Conservation (phyloP, 2,888 invertebrate genomes). For the Eremobia ochroleuca region DNA sequence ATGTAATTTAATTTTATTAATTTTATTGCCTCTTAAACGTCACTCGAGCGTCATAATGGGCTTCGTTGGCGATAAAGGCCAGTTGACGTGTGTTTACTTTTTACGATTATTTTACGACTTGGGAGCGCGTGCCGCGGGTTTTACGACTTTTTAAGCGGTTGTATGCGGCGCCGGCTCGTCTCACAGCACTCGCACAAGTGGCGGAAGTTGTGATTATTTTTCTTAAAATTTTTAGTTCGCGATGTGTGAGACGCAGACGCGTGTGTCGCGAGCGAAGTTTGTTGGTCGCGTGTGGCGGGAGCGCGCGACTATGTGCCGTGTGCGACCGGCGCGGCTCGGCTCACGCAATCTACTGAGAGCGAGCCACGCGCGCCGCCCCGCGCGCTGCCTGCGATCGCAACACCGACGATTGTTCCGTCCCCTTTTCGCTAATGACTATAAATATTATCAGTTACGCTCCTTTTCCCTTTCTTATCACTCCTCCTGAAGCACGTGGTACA, state of each 20-base stretch:
- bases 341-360: constrained; percentile 92
- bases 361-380: constrained; percentile 92
- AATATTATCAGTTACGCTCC: constrained; percentile 90
- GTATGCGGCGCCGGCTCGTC: constrained; percentile 82
- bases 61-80: constrained; percentile 89
- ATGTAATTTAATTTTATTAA: constrained; percentile 89
- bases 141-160: constrained; percentile 90
- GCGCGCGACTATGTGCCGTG: constrained; percentile 82
- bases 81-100: constrained; percentile 90
- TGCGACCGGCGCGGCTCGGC: constrained; percentile 92
- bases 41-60: constrained; percentile 91
- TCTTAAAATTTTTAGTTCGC: constrained; percentile 69
- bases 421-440: constrained; percentile 91
- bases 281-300: constrained; percentile 81
- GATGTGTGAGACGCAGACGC: constrained; percentile 78
- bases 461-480: constrained; percentile 89
- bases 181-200: constrained; percentile 70
- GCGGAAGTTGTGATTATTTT: constrained; percentile 71
- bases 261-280: constrained; percentile 88
- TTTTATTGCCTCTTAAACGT: constrained; percentile 91
- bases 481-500: constrained; percentile 83
- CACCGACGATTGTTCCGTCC: constrained; percentile 89
- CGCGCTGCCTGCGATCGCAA: constrained; percentile 87
- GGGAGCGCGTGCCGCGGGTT: constrained; percentile 89
- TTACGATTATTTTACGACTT: constrained; percentile 91